Evolutionary conservation across 2,113 vertebrate genomes (phyloP).

Genomic region (Poecilia latipinna): DNA sequence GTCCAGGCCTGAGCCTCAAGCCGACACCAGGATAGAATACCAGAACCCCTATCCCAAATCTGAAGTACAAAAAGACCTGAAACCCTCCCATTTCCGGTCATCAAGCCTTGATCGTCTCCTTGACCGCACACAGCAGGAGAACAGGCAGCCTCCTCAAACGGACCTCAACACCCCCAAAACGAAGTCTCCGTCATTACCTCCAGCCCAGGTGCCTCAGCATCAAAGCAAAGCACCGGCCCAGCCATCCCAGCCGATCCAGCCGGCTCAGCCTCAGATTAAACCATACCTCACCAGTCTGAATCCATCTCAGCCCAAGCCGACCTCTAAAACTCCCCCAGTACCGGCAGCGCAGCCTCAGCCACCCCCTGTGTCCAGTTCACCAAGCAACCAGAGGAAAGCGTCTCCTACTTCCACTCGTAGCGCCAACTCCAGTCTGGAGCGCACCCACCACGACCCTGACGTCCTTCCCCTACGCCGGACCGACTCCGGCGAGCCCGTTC

Average conservation of each 20-base stretch:
- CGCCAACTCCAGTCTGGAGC: slow-evolving; percentile 76
- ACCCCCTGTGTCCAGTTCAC: slow-evolving; percentile 42
- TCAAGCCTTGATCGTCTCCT: slow-evolving; percentile 70
- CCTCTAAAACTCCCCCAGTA: slow-evolving; percentile 30
- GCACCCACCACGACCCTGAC: slow-evolving; percentile 82
- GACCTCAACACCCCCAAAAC: slow-evolving; percentile 23
- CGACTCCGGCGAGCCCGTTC: slow-evolving; percentile 86
- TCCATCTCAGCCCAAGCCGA: slow-evolving; percentile 39
- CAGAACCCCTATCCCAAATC: slow-evolving; percentile 72
- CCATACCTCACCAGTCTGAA: slow-evolving; percentile 53
- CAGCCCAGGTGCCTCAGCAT: slow-evolving; percentile 43
- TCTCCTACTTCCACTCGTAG: slow-evolving; percentile 72
- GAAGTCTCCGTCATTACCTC: slow-evolving; percentile 44
- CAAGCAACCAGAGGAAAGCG: slow-evolving; percentile 54
- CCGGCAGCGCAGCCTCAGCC: slow-evolving; percentile 69
- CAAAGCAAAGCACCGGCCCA: slow-evolving; percentile 53
- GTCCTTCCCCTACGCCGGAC: slow-evolving; percentile 88
- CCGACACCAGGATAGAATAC: slow-evolving; percentile 64
- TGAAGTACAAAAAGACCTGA: neutral
- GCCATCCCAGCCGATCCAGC: slow-evolving; percentile 37
- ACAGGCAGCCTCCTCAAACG: slow-evolving; percentile 31
- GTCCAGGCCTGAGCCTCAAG: slow-evolving; percentile 56
- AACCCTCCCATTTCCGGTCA: slow-evolving; percentile 38
- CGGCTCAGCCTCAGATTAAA: slow-evolving; percentile 51
- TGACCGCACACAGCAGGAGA: slow-evolving; percentile 27